Base-by-base conservation (phyloP, 2,888 invertebrate genomes). In the Eledone cirrhosa region DNA sequence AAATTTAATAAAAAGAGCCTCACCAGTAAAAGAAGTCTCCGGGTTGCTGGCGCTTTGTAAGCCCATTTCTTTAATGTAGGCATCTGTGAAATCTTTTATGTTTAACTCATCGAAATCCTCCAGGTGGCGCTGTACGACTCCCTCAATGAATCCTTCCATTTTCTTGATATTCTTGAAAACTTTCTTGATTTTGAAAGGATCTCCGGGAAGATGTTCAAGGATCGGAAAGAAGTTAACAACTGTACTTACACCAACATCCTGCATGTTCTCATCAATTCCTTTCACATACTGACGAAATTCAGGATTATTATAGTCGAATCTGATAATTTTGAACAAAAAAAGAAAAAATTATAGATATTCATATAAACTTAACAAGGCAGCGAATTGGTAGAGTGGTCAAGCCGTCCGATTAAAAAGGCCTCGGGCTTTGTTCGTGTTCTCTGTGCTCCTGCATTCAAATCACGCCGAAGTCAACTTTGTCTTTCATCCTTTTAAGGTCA, bases 81-180 rank as follows among this genome's bases (percentile, higher is more conserved):
- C 84, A 53, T 87, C 87, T 47, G 86, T 86, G 76, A 87, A 84
- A 69, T 85, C 83, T 22, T 83, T 77, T 31, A 81, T 75, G 41
- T 80, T 81, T 11, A 77, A 74, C 4, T 79, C 78, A 53, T 83
- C 78, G 19, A 84, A 81, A 27, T 75, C 78, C 33, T 77, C 72
- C 59, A 74, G 80, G 53, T 83, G 83, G 8, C 78, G 69, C 19
- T 82, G 79, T 16, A 85, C 78, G 2, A 48, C 75, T 11, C 72
- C 77, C 14, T 78, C n/a, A 27, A 83, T 53, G 72, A 81, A 83
- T 0, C n/a, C 53, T 78, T 83, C 81, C n/a, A 83, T 82, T 69
- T 80, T 80, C 19, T 78, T 81, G 24, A 84, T 80, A 77, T 83
- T 84, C 14, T 78, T 78, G 67, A 83, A 63, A 53, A 80, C 72